Evolutionary conservation across 2,888 invertebrate species (phyloP).

Genomic region (Drosophila subquinaria): DNA sequence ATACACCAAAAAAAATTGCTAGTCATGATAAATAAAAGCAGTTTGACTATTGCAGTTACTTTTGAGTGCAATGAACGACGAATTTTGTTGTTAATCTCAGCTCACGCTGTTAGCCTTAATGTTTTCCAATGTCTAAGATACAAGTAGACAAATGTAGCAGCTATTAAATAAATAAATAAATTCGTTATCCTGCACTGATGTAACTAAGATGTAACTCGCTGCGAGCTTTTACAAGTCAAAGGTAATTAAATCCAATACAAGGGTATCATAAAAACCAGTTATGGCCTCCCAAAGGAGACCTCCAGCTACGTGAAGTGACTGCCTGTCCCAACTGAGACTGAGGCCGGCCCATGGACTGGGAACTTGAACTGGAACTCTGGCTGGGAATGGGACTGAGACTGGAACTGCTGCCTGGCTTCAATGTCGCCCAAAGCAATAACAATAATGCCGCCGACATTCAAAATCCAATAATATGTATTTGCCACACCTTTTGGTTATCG

Average conservation of each 20-base stretch:
- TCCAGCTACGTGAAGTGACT: slow-evolving; percentile 6
- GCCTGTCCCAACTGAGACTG: slow-evolving; percentile 2
- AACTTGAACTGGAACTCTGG: background rate
- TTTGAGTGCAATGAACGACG: background rate
- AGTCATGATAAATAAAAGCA: background rate
- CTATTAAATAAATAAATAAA: slow-evolving; percentile 21
- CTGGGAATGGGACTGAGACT: slow-evolving; percentile 7
- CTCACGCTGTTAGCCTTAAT: slow-evolving; percentile 1
- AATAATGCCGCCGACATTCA: slow-evolving; percentile 54
- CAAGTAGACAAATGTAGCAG: background rate
- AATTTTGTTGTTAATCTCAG: background rate
- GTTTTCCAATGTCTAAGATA: background rate
- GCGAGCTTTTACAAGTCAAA: slow-evolving; percentile 6
- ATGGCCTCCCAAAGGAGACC: slow-evolving; percentile 17
- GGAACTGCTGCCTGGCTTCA: slow-evolving; percentile 22
- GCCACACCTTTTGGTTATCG: slow-evolving; percentile 49
- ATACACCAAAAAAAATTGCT: background rate
- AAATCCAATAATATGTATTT: slow-evolving; percentile 42
- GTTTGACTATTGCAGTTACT: background rate
- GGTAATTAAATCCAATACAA: slow-evolving; percentile 33
- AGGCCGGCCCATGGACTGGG: slow-evolving; percentile 1
- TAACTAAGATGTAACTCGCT: slow-evolving; percentile 10
- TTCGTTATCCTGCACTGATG: background rate
- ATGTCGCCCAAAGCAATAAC: slow-evolving; percentile 52
- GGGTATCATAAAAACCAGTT: slow-evolving; percentile 41